Base-by-base conservation (phyloP, 1,140 invertebrate species). In the Calosoma granatense region DNA sequence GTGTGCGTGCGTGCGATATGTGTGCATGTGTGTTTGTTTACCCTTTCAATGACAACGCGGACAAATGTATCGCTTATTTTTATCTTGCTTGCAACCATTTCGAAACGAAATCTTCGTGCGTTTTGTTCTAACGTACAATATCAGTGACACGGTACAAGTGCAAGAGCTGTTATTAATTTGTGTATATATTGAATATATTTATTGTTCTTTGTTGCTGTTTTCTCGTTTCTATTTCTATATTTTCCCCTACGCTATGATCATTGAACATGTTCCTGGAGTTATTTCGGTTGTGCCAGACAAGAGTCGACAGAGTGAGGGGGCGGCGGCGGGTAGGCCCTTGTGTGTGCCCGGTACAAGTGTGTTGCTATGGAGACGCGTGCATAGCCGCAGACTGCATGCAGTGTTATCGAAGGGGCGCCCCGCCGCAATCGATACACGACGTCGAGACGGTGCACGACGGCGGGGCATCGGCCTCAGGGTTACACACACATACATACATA, bases 31-130 rank as follows among this genome's bases (percentile, higher is more conserved):
- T 47, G 41, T 47, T 17, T 47, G 41, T 47, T 47, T 47, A 47
- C 15, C 41, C 41, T 47, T 47, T 47, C 41, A 47, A 47, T 47
- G 41, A 47, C 41, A 47, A 6, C 4, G 15, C 41, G 41, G 41
- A 47, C 41, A 47, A 47, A 17, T 11, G 3, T 9, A 47, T 12
- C 9, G 9, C 4, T 9, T 47, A 47, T 47, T 47, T 47, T 47
- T 47, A 47, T 47, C 41, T 6, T 17, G 4, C 3, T 47, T 47
- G 41, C 26, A n/a, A 36, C 26, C 26, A n/a, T n/a, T n/a, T n/a
- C n/a, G n/a, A n/a, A n/a, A n/a, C n/a, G n/a, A n/a, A n/a, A n/a
- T n/a, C n/a, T n/a, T n/a, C n/a, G n/a, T n/a, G n/a, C n/a, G n/a
- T n/a, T n/a, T n/a, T 30, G 4, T 30, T 30, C 26, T 30, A 30